A percentile compares a stretch with the other conserved stretches of the same genome.
Evolutionary conservation across 2,888 invertebrate genomes (phyloP).

Genomic region (Platycnemis pennipes): DNA sequence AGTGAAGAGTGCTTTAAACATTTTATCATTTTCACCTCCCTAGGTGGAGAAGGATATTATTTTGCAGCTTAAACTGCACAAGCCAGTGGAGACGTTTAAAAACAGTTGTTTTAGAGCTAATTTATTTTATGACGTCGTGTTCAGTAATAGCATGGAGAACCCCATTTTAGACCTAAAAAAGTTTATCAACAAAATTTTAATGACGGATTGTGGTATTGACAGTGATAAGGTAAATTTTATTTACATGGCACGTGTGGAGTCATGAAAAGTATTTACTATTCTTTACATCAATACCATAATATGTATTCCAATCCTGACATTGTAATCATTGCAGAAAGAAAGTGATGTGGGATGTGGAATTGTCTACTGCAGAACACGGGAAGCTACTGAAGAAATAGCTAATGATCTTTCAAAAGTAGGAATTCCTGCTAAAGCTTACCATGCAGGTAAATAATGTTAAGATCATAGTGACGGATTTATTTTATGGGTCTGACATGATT

Average conservation of each 20-base stretch:
- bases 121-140: constrained; percentile 96
- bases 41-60: constrained; percentile 92
- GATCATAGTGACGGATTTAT: constrained; percentile 10
- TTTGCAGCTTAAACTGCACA: constrained; percentile 85
- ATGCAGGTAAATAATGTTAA: constrained; percentile 90
- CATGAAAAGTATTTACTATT: neutral
- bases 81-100: constrained; percentile 88
- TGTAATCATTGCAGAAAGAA: constrained; percentile 76
- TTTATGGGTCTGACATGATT: no score
- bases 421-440: constrained; percentile 91
- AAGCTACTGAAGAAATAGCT: constrained; percentile 93
- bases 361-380: constrained; percentile 96
- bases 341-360: constrained; percentile 87
- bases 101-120: constrained; percentile 95
- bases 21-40: constrained; percentile 70
- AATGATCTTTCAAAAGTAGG: constrained; percentile 87
- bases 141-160: constrained; percentile 91
- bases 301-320: constrained; percentile 57
- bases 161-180: constrained; percentile 89
- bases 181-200: constrained; percentile 86
- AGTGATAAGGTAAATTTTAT: constrained; percentile 79
- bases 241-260: neutral
- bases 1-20: neutral
- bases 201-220: constrained; percentile 80
- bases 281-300: constrained; percentile 12